phyloP scores from a whole-genome alignment of 2,113 vertebrate genomes.

The Cacatua alba region DNA sequence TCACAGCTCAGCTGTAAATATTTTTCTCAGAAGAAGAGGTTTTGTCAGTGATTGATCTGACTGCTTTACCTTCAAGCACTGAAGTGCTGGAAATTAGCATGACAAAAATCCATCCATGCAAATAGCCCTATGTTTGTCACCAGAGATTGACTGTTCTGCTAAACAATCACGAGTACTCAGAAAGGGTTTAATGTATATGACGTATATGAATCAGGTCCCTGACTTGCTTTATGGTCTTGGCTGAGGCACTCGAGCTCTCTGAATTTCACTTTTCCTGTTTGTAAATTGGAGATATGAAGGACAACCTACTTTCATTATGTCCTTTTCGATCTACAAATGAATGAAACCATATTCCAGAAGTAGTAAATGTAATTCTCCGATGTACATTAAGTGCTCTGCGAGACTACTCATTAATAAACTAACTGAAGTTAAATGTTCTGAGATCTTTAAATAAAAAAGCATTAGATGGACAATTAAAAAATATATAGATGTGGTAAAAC shows the following conservation, averaged over 20 bases:
- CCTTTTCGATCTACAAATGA: background rate
- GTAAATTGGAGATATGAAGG: background rate
- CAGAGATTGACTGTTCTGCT: background rate
- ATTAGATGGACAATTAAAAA: background rate
- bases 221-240: background rate
- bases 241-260: background rate
- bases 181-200: background rate
- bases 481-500: background rate
- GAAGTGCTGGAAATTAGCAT: background rate
- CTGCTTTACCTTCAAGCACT: constrained; percentile 1
- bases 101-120: constrained; percentile 13
- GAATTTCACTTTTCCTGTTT: background rate
- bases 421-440: background rate
- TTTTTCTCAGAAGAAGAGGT: background rate
- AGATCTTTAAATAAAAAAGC: constrained; percentile 25
- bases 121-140: background rate
- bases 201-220: background rate
- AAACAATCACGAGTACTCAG: background rate
- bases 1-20: background rate
- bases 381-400: background rate
- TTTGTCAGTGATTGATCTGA: background rate
- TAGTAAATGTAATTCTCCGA: background rate
- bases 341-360: background rate
- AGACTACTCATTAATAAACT: constrained; percentile 17
- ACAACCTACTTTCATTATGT: background rate